phyloP scores from a whole-genome alignment of 2,797 vertebrate genomes.

The Pogoniulus pusillus region DNA sequence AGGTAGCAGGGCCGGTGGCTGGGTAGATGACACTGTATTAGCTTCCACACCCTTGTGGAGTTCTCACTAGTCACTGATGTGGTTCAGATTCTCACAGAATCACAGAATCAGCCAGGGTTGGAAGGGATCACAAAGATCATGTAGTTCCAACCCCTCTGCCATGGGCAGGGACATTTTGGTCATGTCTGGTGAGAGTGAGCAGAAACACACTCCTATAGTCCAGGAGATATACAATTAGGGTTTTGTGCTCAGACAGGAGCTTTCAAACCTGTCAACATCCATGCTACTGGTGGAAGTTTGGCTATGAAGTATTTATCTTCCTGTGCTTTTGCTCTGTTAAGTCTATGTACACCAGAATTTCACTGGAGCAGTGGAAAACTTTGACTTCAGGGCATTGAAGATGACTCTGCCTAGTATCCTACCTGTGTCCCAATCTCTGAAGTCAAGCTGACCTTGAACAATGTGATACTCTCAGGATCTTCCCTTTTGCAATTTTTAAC shows the following conservation, averaged over 20 bases:
- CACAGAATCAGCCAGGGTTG: too few relatives aligned
- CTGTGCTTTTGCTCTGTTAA: neutral
- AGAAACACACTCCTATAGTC: neutral
- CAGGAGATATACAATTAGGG: neutral
- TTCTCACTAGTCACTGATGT: too few relatives aligned
- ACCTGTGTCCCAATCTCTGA: neutral
- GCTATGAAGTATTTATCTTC: neutral
- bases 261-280: neutral
- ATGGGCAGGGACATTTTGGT: too few relatives aligned
- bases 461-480: neutral
- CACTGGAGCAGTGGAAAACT: neutral
- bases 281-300: neutral
- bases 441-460: neutral
- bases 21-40: neutral
- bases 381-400: neutral
- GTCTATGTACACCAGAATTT: neutral
- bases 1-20: neutral
- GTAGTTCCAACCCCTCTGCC: too few relatives aligned
- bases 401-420: neutral
- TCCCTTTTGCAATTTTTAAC: neutral
- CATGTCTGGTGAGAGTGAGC: neutral
- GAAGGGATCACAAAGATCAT: too few relatives aligned
- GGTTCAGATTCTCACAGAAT: too few relatives aligned
- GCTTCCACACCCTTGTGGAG: neutral
- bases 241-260: neutral